Percentiles rank a stretch among this genome's conserved stretches.
These are phyloP conservation scores for Girardinus metallicus DNA, from an alignment of 2,797 vertebrate genomes.

Conservation along the genomic window DNA sequence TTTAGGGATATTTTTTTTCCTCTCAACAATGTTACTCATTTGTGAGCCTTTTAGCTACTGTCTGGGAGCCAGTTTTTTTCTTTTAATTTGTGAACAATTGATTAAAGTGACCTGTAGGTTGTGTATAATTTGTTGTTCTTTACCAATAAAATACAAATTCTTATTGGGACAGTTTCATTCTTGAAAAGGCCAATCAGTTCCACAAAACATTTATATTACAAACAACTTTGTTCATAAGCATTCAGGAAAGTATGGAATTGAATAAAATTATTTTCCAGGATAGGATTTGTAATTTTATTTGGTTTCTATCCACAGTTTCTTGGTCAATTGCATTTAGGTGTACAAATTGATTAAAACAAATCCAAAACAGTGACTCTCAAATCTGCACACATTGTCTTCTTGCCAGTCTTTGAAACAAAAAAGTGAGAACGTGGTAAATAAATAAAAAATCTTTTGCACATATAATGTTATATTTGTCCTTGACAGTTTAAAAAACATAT, in stretches of 20 bases:
- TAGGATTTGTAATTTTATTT: not conserved
- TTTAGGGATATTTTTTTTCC: conserved; percentile 21
- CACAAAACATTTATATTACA: not conserved
- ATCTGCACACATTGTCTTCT: not conserved
- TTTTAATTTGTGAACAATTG: conserved; percentile 43
- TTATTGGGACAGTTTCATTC: conserved; percentile 49
- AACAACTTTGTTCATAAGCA: not conserved
- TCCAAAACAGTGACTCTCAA: not conserved
- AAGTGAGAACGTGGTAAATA: not conserved
- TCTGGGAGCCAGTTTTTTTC: conserved; percentile 41
- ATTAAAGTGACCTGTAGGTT: conserved; percentile 50
- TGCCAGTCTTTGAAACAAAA: not conserved
- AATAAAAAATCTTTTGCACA: not conserved
- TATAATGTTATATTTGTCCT: not conserved
- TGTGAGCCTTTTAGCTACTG: conserved; percentile 41
- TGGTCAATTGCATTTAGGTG: not conserved
- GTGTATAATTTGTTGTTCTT: conserved; percentile 60
- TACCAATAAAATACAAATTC: conserved; percentile 74
- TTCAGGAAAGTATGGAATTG: not conserved
- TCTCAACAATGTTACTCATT: conserved; percentile 33
- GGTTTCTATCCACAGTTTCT: not conserved
- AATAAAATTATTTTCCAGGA: not conserved
- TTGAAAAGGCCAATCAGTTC: not conserved
- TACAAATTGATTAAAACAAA: not conserved
- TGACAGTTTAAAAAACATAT: not conserved